Evolutionary conservation across 1,140 invertebrate species (phyloP).

Genomic region (Bathynomus jamesi): DNA sequence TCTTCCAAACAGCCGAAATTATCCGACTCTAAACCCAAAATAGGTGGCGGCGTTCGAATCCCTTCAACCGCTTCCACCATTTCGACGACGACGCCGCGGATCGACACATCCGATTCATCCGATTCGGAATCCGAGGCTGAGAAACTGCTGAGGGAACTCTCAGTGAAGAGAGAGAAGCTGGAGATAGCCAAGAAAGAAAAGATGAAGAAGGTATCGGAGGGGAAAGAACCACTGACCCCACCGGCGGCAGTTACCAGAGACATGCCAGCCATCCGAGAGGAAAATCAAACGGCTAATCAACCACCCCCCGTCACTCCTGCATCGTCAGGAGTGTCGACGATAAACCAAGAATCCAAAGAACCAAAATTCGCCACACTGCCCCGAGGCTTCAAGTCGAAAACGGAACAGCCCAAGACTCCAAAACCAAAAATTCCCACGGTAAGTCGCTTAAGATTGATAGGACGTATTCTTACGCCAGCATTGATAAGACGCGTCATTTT

Average conservation of each 20-base stretch:
- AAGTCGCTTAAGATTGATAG: no score
- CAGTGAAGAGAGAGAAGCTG: constrained; percentile 29
- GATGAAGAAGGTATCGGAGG: constrained; percentile 29
- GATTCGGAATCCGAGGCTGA: constrained; percentile 37
- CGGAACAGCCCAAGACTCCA: not conserved
- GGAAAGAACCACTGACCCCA: constrained; percentile 15
- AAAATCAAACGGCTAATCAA: not conserved
- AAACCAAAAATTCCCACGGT: constrained; percentile 1
- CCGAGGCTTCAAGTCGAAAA: constrained; percentile 31
- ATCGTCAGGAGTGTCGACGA: not conserved
- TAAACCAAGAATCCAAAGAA: not conserved
- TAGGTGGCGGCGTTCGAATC: not conserved
- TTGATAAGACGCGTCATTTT: not conserved
- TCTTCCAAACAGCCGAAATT: no score
- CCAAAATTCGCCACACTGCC: constrained; percentile 34
- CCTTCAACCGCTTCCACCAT: not conserved
- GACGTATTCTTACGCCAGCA: no score
- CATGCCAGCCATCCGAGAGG: not conserved
- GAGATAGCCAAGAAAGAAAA: constrained; percentile 33
- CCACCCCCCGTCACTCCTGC: no score
- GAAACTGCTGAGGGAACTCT: constrained; percentile 29
- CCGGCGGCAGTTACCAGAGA: constrained; percentile 12
- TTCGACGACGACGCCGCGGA: constrained; percentile 10
- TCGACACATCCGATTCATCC: constrained; percentile 32
- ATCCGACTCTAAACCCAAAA: no score